These are phyloP conservation scores for Ceriagrion tenellum DNA, from an alignment of 2,888 invertebrate species.

Conservation along the genomic window DNA sequence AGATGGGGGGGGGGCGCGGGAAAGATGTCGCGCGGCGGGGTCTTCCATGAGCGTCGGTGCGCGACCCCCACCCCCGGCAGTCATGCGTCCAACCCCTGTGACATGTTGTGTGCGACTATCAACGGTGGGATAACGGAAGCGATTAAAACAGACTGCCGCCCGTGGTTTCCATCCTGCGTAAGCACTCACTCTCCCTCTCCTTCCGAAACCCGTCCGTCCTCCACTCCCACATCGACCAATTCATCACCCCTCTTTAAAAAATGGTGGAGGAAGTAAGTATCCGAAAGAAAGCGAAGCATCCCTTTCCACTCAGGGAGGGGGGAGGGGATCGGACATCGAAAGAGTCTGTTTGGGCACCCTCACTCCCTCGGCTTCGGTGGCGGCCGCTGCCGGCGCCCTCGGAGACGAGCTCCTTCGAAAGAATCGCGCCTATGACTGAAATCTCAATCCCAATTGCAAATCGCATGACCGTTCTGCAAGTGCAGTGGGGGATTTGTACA, in stretches of 20 bases:
- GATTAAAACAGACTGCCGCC: conserved; percentile 3
- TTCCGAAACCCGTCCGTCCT: background rate
- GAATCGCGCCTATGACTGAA: background rate
- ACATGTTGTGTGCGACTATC: background rate
- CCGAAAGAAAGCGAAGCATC: background rate
- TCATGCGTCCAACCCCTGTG: conserved; percentile 6
- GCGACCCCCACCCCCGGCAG: background rate
- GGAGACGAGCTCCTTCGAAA: background rate
- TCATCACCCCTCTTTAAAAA: background rate
- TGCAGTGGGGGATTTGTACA: background rate
- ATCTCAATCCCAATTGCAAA: background rate
- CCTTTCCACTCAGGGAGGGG: too few species aligned
- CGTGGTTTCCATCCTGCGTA: background rate
- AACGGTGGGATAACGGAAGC: conserved; percentile 18
- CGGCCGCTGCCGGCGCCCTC: background rate
- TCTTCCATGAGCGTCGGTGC: background rate
- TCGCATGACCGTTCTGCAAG: background rate
- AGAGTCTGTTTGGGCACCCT: too few species aligned
- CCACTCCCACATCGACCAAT: background rate
- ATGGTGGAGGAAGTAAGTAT: background rate
- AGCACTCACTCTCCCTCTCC: too few species aligned
- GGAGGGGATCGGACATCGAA: too few species aligned
- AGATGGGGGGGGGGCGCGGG: background rate
- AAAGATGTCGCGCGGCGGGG: background rate
- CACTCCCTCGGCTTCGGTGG: too few species aligned